These are phyloP conservation scores for Aegotheles bennettii DNA, from an alignment of 2,113 vertebrate genomes.

Conservation along the genomic window DNA sequence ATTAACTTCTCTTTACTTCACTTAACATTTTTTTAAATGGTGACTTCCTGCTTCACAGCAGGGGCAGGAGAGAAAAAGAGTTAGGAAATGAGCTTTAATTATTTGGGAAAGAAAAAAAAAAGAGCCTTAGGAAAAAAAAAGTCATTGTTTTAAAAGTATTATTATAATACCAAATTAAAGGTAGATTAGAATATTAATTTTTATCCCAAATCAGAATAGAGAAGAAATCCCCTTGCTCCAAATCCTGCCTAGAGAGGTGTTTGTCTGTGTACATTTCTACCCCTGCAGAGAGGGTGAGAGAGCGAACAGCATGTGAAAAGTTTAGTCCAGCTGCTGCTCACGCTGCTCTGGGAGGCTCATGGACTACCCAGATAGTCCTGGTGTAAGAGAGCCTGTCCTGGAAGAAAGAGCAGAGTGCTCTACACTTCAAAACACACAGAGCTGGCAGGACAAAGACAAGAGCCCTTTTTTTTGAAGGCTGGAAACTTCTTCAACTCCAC, in stretches of 20 bases:
- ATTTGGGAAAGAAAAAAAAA: not conserved
- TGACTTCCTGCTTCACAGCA: conserved; percentile 44
- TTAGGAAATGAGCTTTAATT: not conserved
- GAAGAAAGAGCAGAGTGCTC: not conserved
- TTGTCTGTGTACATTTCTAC: not conserved
- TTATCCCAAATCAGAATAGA: not conserved
- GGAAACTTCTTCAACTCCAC: not conserved
- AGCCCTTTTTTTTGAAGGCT: not conserved
- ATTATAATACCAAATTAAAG: not conserved
- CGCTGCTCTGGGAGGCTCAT: rapidly evolving
- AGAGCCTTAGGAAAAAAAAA: not conserved
- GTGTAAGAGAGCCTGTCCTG: not conserved
- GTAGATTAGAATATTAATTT: not conserved
- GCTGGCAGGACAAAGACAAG: not conserved
- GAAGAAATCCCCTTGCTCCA: not conserved
- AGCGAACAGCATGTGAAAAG: not conserved
- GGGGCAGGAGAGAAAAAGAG: not conserved
- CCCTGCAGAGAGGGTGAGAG: not conserved
- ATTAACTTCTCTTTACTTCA: not conserved
- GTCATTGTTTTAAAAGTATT: not conserved
- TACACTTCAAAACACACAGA: not conserved
- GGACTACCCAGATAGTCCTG: not conserved
- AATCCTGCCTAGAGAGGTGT: not conserved
- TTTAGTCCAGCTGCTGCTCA: not conserved
- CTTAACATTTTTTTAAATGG: not conserved